Conservation (phyloP, 2,113 vertebrate species). For the Dendrocopos noguchii region DNA sequence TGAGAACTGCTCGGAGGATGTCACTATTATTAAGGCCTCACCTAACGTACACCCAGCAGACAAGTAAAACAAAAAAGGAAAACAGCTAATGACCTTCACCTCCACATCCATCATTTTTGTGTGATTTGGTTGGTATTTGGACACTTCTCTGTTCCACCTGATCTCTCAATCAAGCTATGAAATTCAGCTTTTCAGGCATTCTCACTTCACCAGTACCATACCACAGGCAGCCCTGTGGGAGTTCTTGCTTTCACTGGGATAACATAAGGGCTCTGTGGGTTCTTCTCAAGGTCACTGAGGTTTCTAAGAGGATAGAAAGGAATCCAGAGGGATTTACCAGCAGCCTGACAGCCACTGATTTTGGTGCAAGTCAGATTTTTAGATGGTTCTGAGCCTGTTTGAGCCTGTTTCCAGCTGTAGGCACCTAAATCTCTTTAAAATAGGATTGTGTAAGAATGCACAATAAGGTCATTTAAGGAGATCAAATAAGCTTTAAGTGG, state of each 20-base stretch:
- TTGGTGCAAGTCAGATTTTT: neutral
- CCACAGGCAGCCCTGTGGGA: neutral
- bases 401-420: neutral
- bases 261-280: neutral
- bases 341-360: neutral
- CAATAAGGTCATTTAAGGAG: conserved; percentile 17
- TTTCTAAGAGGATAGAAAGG: neutral
- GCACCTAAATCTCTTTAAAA: conserved; percentile 21
- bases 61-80: neutral
- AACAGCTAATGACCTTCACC: neutral
- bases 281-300: neutral
- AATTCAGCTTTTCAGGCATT: neutral
- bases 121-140: neutral
- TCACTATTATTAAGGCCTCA: neutral
- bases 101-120: neutral
- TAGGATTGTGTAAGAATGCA: neutral
- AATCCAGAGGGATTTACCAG: conserved; percentile 7
- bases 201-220: neutral
- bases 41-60: neutral
- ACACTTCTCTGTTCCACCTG: neutral
- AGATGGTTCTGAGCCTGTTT: neutral
- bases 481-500: conserved; percentile 1
- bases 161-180: neutral
- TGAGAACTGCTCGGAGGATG: neutral
- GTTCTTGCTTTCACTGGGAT: neutral